A percentile compares a stretch with the other conserved stretches of the same genome.
These are phyloP conservation scores for Chrysogorgia sp. DNA, from an alignment of 92 coral and sea anemone species.

Conservation along the genomic window DNA sequence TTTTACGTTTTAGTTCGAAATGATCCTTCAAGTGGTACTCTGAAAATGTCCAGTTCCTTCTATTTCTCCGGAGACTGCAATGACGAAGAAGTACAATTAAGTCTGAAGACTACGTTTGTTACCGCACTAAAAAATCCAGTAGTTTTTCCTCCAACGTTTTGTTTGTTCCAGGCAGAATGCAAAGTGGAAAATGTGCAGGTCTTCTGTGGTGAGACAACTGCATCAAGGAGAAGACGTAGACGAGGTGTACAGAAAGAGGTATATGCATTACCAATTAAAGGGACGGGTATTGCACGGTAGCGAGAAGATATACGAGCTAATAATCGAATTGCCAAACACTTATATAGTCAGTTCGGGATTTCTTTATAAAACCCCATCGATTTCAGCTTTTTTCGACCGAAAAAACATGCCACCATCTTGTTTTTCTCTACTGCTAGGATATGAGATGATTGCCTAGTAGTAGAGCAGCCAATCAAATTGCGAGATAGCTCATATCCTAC, in stretches of 20 bases:
- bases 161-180: slow-evolving; percentile 61
- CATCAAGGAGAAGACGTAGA: slow-evolving; percentile 73
- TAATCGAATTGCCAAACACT: too few species aligned
- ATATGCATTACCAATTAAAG: background rate
- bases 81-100: slow-evolving; percentile 69
- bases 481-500: too few species aligned
- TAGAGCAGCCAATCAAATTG: too few species aligned
- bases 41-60: slow-evolving; percentile 49
- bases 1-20: slow-evolving; percentile 65
- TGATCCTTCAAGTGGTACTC: slow-evolving; percentile 65
- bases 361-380: too few species aligned
- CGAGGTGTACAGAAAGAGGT: slow-evolving; percentile 73
- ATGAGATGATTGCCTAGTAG: too few species aligned
- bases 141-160: slow-evolving; percentile 12
- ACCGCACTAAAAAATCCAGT: slow-evolving; percentile 30
- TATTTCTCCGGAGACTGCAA: slow-evolving; percentile 88
- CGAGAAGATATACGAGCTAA: too few species aligned
- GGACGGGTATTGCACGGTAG: too few species aligned
- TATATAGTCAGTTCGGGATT: too few species aligned
- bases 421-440: too few species aligned
- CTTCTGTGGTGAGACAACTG: slow-evolving; percentile 74
- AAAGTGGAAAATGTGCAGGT: slow-evolving; percentile 75
- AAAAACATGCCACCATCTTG: too few species aligned
- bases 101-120: slow-evolving; percentile 73
- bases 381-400: too few species aligned